Conservation (phyloP, 53 echinoderm and acorn worm species). For the Echinometra lucunter region DNA sequence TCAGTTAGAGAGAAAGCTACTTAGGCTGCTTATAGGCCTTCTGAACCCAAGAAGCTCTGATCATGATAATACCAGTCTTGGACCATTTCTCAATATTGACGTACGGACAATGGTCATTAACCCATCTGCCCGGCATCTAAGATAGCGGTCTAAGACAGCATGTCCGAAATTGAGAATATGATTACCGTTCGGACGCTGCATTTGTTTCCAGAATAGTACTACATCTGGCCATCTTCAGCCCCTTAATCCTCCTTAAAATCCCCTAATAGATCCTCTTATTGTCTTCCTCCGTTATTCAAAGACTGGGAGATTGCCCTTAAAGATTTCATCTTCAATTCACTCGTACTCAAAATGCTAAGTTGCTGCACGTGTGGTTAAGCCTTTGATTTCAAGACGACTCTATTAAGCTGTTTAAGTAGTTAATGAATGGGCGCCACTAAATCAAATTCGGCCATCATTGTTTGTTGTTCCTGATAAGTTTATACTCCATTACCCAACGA, state of each 20-base stretch:
- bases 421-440: background rate
- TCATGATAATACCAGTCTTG: background rate
- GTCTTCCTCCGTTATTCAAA: background rate
- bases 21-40: background rate
- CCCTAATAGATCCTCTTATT: background rate
- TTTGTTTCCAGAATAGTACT: constrained; percentile 23
- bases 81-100: background rate
- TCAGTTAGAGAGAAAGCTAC: background rate
- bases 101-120: constrained; percentile 1
- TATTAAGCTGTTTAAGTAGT: background rate
- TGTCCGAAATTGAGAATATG: background rate
- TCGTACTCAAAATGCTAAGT: background rate
- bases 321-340: background rate
- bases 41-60: background rate
- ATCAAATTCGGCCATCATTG: background rate
- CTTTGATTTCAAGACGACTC: background rate
- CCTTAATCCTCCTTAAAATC: background rate
- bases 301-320: background rate
- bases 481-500: background rate
- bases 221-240: constrained; percentile 10
- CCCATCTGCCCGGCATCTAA: background rate
- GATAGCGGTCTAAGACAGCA: background rate
- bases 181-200: background rate
- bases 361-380: background rate
- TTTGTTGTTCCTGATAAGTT: background rate